A percentile compares a stretch with the other conserved stretches of the same genome.
Evolutionary conservation across 2,113 vertebrate species (phyloP).

Genomic region (Heptranchias perlo): DNA sequence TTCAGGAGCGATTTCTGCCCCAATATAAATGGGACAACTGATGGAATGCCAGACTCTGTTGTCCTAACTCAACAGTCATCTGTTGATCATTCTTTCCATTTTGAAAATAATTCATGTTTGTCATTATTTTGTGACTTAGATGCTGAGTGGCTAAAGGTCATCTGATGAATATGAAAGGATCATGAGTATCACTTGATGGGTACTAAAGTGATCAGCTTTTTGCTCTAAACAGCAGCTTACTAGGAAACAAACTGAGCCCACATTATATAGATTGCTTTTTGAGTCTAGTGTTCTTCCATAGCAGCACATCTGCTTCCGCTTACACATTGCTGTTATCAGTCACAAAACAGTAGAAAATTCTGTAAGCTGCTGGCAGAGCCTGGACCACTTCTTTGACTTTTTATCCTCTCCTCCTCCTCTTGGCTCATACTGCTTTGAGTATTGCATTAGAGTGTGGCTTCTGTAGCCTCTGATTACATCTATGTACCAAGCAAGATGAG

Average conservation of each 20-base stretch:
- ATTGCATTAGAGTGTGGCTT: constrained; percentile 20
- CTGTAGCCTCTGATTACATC: constrained; percentile 43
- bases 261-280: neutral
- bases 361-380: neutral
- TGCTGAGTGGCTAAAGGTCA: no score
- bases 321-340: neutral
- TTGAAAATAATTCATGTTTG: neutral
- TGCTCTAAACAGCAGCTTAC: neutral
- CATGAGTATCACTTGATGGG: neutral
- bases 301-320: neutral
- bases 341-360: neutral
- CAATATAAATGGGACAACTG: neutral
- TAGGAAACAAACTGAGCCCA: neutral
- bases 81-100: neutral
- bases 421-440: constrained; percentile 17
- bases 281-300: neutral
- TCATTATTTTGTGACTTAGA: neutral
- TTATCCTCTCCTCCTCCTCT: neutral
- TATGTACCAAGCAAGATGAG: constrained; percentile 45
- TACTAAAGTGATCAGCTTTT: neutral
- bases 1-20: no score
- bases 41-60: neutral
- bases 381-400: neutral
- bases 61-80: neutral
- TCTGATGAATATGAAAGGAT: neutral